These are phyloP conservation scores for Montipora efflorescens DNA, from an alignment of 64 coral and sea anemone genomes.

Conservation along the genomic window DNA sequence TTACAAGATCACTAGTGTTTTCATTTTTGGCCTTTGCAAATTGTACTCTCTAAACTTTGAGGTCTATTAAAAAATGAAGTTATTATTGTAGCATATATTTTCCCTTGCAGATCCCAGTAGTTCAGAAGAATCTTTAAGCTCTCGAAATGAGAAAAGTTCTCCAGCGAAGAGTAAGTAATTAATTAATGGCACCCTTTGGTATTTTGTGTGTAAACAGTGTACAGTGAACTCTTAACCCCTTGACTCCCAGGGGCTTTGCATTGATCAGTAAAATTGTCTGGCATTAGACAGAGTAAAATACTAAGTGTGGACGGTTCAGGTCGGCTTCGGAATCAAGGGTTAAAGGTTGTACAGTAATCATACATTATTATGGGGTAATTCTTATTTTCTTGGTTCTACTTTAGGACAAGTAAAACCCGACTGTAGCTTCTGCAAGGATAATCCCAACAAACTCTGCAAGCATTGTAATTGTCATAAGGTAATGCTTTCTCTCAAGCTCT, in stretches of 20 bases:
- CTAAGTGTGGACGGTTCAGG: too few relatives aligned
- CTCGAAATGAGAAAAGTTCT: not conserved
- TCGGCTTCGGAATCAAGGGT: too few relatives aligned
- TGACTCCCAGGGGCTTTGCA: too few relatives aligned
- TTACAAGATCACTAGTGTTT: too few relatives aligned
- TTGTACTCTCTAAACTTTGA: not conserved
- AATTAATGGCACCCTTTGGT: too few relatives aligned
- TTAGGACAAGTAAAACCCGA: conserved; percentile 96
- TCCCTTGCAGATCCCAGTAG: conserved; percentile 13
- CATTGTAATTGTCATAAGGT: conserved; percentile 92
- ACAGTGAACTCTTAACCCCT: too few relatives aligned
- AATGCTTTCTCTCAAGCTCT: conserved; percentile 5
- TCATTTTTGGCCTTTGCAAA: too few relatives aligned
- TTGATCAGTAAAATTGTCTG: too few relatives aligned
- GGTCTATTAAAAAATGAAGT: not conserved
- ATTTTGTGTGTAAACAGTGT: too few relatives aligned
- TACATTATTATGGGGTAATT: too few relatives aligned
- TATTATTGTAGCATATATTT: not conserved
- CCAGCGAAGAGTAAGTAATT: conserved; percentile 28
- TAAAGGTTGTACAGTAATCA: too few relatives aligned
- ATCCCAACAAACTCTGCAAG: conserved; percentile 92
- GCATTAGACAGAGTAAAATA: too few relatives aligned
- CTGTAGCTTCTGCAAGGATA: conserved; percentile 90
- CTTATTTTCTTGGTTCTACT: not conserved
- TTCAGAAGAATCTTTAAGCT: not conserved